Evolutionary conservation across 1,140 invertebrate species (phyloP).

Genomic region (Drosophila littoralis): DNA sequence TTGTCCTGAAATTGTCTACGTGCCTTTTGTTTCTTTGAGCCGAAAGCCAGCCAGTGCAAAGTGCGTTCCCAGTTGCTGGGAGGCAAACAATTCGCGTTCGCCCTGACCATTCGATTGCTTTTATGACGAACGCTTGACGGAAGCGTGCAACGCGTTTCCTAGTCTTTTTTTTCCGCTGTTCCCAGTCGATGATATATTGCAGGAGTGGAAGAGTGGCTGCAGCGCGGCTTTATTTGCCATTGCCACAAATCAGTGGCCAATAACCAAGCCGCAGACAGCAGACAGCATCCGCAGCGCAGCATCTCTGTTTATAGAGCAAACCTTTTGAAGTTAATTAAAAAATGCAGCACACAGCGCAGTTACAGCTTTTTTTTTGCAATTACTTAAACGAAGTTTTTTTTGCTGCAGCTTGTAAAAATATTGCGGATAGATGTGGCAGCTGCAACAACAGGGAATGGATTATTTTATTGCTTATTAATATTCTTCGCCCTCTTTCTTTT

Average conservation of each 20-base stretch:
- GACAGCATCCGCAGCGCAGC: conserved; percentile 15
- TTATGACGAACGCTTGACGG: conserved; percentile 62
- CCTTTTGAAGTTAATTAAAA: conserved; percentile 80
- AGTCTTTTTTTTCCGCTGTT: conserved; percentile 3
- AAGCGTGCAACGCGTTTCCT: conserved; percentile 54
- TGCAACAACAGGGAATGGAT: conserved; percentile 10
- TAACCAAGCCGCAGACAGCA: conserved; percentile 36
- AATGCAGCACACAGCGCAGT: conserved; percentile 19
- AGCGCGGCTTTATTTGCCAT: conserved; percentile 63
- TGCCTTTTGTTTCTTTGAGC: conserved; percentile 59
- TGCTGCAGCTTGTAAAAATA: conserved; percentile 59
- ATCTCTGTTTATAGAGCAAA: conserved; percentile 25
- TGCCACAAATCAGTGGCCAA: conserved; percentile 77
- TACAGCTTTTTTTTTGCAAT: conserved; percentile 50
- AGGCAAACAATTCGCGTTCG: conserved; percentile 57
- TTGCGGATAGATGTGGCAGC: conserved; percentile 57
- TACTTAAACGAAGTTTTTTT: conserved; percentile 49
- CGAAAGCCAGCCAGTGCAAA: neutral
- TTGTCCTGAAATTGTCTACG: conserved; percentile 63
- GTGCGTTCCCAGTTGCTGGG: conserved; percentile 38
- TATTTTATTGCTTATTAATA: conserved; percentile 69
- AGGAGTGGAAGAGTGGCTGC: conserved; percentile 24
- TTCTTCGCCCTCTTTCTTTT: conserved; percentile 4
- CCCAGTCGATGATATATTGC: conserved; percentile 70
- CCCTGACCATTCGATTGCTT: conserved; percentile 36